These are phyloP conservation scores for Mactra quadrangularis DNA, from an alignment of 1,140 invertebrate species.

Conservation along the genomic window DNA sequence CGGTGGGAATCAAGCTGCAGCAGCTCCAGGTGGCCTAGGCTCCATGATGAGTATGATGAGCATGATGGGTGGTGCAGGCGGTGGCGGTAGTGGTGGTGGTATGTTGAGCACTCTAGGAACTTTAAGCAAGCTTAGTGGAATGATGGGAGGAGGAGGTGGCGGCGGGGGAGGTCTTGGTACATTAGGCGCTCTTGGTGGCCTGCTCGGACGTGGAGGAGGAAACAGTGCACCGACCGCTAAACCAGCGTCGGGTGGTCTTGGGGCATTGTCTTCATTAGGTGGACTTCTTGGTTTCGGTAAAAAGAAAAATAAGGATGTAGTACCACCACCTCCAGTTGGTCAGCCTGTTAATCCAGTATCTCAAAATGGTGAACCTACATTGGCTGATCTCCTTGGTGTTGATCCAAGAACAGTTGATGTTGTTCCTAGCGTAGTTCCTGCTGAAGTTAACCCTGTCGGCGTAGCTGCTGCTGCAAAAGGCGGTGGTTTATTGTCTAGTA, in stretches of 20 bases:
- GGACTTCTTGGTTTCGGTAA: constrained; percentile 11
- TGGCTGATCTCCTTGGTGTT: constrained; percentile 53
- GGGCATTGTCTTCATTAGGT: constrained; percentile 6
- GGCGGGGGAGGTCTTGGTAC: constrained; percentile 9
- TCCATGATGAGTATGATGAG: constrained; percentile 45
- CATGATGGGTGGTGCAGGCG: constrained; percentile 3
- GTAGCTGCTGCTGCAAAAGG: constrained; percentile 12
- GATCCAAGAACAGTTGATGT: constrained; percentile 19
- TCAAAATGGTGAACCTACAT: constrained; percentile 21
- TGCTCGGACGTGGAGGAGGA: constrained; percentile 34
- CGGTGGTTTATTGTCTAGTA: constrained; percentile 13
- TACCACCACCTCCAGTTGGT: constrained; percentile 20
- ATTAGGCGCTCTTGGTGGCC: neutral
- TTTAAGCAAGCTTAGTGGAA: constrained; percentile 10
- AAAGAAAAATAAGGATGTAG: neutral
- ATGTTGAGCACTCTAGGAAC: constrained; percentile 8
- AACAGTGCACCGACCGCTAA: neutral
- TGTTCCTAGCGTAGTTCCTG: constrained; percentile 1
- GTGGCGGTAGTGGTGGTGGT: constrained; percentile 2
- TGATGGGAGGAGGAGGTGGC: constrained; percentile 15
- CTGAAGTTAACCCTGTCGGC: constrained; percentile 7
- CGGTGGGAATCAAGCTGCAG: constrained; percentile 6
- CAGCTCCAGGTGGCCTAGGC: constrained; percentile 5
- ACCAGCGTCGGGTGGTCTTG: neutral
- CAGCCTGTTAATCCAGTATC: constrained; percentile 2